Base-by-base conservation (phyloP, 2,113 vertebrate genomes). In the Mobula hypostoma region DNA sequence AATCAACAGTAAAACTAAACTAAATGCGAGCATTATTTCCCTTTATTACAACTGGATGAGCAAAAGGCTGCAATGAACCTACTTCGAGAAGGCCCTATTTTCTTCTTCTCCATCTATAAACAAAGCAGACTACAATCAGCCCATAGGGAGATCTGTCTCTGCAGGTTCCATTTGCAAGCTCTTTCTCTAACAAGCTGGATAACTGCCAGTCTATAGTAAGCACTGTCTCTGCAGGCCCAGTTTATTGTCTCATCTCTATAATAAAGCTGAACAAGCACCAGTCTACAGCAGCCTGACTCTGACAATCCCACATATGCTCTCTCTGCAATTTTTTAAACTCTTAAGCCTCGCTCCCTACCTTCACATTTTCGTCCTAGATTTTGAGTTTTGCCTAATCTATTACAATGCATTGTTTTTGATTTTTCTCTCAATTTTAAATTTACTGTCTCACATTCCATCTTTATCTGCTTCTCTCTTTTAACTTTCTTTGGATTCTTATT, bases 171-270 rank as follows among this genome's bases (percentile, higher is more conserved):
- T 56, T 74, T 56, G 91, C 91, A 56, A 74, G 91, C 70, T 72
- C 91, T 93, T 66, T 66, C 85, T 90, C 61, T 90, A 66, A 66
- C 36, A 93, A 93, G 91, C 40, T 93, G 91, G 91, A 93, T 40
- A 93, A 74, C 9, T 76, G 91, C 91, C 91, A 93, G 91, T 93
- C 68, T 12, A 93, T 74, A 93, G 91, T 76, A 76, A 93, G 70
- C 17, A 66, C 66, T 72, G 91, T 93, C 70, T 93, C 91, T 93
- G 91, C 68, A 32, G 85, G 61, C 85, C 61, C n/a, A 21, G 2
- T 93, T 93, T 93, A 93, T 74, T 93, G 91, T 93, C 91, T 93
- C 70, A 70, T 93, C 36, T 74, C 68, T 74, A 72, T 93, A 72
- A 93, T 72, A 70, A 32, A 93, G 32, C 90, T 72, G 90, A 93